Percentiles rank a stretch among this genome's conserved stretches.
Conservation (phyloP, 2,797 vertebrate species). For the Miichthys miiuy region DNA sequence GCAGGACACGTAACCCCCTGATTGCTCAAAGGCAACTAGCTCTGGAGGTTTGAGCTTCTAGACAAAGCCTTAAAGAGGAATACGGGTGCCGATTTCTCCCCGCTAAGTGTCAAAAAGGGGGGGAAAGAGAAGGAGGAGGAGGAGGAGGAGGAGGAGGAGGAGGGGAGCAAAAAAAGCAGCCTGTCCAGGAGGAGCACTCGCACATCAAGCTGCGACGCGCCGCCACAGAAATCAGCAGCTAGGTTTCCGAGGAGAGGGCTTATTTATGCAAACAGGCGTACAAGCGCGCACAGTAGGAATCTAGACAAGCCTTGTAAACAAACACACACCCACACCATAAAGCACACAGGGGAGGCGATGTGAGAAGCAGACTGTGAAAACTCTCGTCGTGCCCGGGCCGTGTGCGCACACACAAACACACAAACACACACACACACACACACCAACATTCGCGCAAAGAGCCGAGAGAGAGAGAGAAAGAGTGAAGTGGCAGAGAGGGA, state of each 20-base stretch:
- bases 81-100: conserved; percentile 27
- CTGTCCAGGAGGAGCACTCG: conserved; percentile 68
- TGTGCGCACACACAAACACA: conserved; percentile 40
- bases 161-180: conserved; percentile 24
- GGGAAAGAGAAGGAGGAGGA: background rate
- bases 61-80: conserved; percentile 46
- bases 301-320: conserved; percentile 83
- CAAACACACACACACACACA: conserved; percentile 41
- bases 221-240: conserved; percentile 64
- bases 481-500: conserved; percentile 52
- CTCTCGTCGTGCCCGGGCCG: conserved; percentile 76
- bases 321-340: conserved; percentile 84
- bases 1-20: conserved; percentile 43
- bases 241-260: conserved; percentile 76
- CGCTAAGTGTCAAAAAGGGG: conserved; percentile 35
- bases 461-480: conserved; percentile 15
- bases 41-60: conserved; percentile 32
- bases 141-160: background rate
- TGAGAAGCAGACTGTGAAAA: conserved; percentile 84
- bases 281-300: conserved; percentile 82
- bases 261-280: conserved; percentile 85
- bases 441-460: conserved; percentile 19
- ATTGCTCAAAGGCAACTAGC: conserved; percentile 60
- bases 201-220: conserved; percentile 49
- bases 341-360: conserved; percentile 82